These are phyloP conservation scores for Pelecanus crispus DNA, from an alignment of 2,113 vertebrate genomes.

Conservation along the genomic window DNA sequence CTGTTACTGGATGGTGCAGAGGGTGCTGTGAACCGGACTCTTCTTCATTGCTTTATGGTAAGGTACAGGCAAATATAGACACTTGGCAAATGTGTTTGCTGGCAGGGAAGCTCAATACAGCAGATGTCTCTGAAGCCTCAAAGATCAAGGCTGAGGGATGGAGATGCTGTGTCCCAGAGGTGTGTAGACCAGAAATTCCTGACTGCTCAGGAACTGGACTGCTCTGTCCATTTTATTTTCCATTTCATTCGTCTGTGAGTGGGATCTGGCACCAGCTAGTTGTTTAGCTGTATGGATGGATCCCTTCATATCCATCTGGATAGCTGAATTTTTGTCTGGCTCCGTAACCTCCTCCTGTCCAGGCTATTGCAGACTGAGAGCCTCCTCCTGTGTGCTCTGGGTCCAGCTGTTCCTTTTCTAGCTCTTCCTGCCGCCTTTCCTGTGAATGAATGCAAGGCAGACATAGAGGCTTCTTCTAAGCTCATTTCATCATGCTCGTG, in stretches of 20 bases:
- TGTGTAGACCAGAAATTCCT: neutral
- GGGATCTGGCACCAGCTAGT: neutral
- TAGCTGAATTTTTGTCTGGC: neutral
- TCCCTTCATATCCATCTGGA: neutral
- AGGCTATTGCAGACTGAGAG: neutral
- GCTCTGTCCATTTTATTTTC: neutral
- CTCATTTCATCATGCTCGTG: neutral
- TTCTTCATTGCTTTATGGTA: neutral
- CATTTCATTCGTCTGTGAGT: neutral
- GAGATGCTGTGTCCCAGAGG: neutral
- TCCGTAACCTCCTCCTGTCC: neutral
- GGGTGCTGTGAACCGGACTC: neutral
- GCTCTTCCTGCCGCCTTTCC: neutral
- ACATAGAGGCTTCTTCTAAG: neutral
- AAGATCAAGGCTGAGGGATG: neutral
- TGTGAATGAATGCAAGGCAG: neutral
- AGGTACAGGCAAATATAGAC: neutral
- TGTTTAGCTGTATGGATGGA: neutral
- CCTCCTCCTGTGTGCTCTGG: neutral
- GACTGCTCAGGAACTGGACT: neutral
- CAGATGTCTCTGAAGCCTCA: neutral
- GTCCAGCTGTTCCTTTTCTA: neutral
- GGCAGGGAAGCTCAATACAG: neutral
- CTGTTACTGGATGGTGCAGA: neutral
- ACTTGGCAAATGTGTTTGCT: neutral